These are phyloP conservation scores for Eulacestoma nigropectus DNA, from an alignment of 2,113 vertebrate genomes.

Conservation along the genomic window DNA sequence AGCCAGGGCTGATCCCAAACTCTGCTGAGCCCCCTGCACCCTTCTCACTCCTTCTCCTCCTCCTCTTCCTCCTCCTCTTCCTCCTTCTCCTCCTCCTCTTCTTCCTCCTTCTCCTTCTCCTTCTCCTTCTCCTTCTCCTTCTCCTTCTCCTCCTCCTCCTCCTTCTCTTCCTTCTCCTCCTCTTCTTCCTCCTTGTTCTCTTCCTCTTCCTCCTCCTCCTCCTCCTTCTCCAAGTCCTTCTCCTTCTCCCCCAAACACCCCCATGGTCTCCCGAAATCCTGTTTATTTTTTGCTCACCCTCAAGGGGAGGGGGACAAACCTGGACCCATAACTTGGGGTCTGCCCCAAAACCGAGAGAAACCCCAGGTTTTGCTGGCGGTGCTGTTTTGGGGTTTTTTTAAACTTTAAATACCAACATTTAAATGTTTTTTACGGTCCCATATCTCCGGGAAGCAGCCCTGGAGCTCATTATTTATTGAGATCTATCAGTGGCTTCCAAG, in stretches of 20 bases:
- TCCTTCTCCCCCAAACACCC: too few species aligned
- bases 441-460: background rate
- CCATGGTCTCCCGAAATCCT: rapidly evolving
- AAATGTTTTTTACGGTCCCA: background rate
- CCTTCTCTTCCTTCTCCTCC: background rate
- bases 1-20: background rate
- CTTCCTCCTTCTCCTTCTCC: too few species aligned
- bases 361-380: background rate
- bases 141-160: too few species aligned
- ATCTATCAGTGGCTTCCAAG: background rate
- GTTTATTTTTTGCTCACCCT: background rate
- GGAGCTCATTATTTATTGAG: background rate
- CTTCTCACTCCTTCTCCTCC: background rate
- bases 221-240: too few species aligned
- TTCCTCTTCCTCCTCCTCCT: too few species aligned
- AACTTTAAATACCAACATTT: background rate
- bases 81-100: too few species aligned
- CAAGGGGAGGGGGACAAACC: background rate
- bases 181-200: background rate
- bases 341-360: background rate
- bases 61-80: background rate
- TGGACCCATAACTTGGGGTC: too few species aligned
- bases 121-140: too few species aligned
- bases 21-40: background rate
- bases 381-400: background rate